These are phyloP conservation scores for Zootoca vivipara DNA, from an alignment of 2,113 vertebrate genomes.

Conservation along the genomic window DNA sequence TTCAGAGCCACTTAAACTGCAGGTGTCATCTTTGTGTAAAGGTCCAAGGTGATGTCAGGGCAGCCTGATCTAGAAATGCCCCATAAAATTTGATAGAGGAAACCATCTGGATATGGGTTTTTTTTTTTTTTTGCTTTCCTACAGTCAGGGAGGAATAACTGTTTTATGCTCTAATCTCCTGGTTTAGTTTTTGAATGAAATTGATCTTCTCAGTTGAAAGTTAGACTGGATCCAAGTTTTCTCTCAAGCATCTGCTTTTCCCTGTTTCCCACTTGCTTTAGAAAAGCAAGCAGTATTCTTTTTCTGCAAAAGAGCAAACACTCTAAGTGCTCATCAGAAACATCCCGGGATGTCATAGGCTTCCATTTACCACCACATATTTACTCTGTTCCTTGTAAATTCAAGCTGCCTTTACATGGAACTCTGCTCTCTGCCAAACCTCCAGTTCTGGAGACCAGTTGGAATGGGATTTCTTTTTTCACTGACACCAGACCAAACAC, in stretches of 20 bases:
- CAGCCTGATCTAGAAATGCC: slow-evolving; percentile 2
- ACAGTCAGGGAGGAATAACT: slow-evolving; percentile 1
- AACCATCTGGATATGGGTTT: slow-evolving; percentile 17
- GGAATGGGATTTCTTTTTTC: slow-evolving; percentile 43
- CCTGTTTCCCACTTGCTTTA: background rate
- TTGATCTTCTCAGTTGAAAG: slow-evolving; percentile 28
- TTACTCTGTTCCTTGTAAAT: slow-evolving; percentile 48
- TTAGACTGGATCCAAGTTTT: slow-evolving; percentile 24
- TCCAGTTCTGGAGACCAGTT: slow-evolving; percentile 52
- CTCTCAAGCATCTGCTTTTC: slow-evolving; percentile 29
- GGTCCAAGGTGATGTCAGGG: slow-evolving; percentile 12
- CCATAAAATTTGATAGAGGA: slow-evolving; percentile 4
- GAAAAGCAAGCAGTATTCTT: slow-evolving; percentile 26
- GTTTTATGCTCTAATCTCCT: slow-evolving; percentile 18
- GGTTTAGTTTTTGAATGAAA: slow-evolving; percentile 39
- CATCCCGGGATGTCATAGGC: slow-evolving; percentile 43
- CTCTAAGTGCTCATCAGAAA: slow-evolving; percentile 51
- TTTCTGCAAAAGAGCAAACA: slow-evolving; percentile 35
- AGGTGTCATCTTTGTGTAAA: slow-evolving; percentile 14
- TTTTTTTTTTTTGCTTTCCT: slow-evolving; percentile 23
- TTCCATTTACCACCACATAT: slow-evolving; percentile 46
- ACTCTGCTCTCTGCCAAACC: slow-evolving; percentile 57
- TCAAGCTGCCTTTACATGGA: slow-evolving; percentile 46
- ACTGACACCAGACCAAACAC: slow-evolving; percentile 55
- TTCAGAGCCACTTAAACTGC: background rate